These are phyloP conservation scores for Gyps fulvus DNA, from an alignment of 2,113 vertebrate genomes.

Conservation along the genomic window DNA sequence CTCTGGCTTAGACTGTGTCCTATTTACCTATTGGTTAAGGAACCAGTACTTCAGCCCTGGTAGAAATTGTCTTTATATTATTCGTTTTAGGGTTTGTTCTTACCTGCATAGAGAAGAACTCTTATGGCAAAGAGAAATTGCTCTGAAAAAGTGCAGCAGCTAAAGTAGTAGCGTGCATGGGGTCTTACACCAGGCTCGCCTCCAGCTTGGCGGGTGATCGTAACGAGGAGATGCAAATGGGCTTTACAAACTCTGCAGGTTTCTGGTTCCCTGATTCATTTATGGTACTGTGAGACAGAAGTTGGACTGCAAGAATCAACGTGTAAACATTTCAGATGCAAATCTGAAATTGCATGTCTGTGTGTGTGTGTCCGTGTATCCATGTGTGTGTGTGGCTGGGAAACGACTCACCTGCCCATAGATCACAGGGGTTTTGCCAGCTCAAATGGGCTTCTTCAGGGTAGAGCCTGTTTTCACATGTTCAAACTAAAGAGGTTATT, in stretches of 20 bases:
- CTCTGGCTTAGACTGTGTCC: not conserved
- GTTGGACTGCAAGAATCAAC: not conserved
- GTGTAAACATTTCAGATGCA: not conserved
- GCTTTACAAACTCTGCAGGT: rapidly evolving
- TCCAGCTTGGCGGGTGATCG: rapidly evolving
- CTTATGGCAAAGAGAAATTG: not conserved
- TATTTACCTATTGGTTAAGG: not conserved
- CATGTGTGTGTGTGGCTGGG: not conserved
- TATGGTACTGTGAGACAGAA: not conserved
- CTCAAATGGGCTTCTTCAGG: not conserved
- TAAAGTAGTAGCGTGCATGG: not conserved
- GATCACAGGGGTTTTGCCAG: not conserved
- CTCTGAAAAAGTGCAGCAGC: not conserved
- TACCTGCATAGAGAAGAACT: not conserved
- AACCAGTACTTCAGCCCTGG: not conserved
- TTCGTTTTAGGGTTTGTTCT: not conserved
- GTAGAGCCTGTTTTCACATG: not conserved
- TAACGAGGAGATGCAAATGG: not conserved
- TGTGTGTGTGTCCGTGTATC: not conserved
- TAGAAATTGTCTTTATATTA: not conserved
- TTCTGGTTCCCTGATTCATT: not conserved
- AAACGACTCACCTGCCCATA: not conserved
- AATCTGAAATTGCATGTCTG: not conserved
- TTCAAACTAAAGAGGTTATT: not conserved
- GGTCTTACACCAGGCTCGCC: rapidly evolving